Base-by-base conservation (phyloP, 2,797 vertebrate genomes). In the Acrossocheilus fasciatus region DNA sequence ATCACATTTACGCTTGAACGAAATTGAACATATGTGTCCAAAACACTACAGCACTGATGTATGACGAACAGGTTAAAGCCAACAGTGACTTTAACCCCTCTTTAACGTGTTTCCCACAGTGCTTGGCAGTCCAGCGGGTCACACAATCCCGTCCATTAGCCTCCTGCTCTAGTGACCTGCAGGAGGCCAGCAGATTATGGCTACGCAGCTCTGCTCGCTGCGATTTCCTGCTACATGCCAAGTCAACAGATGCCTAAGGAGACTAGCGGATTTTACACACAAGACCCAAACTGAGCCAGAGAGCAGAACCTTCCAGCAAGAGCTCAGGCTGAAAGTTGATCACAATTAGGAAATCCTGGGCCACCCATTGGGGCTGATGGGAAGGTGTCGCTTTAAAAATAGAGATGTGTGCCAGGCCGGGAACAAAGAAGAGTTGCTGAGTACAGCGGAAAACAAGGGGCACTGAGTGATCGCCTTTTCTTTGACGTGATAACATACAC, bases 221-320 rank as follows among this genome's bases (percentile, higher is more conserved):
- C 41, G 26, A 54, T 82, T 74, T 78, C 47, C 45, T 14, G 39
- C 15, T 57, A 83, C 50, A 70, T 69, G 83, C 84, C 89, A 86
- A 82, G n/a, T 70, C 78, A 88, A 89, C 89, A 89, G 78, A 88
- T 89, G 88, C 84, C 68, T 85, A 87, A 91, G 59, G 68, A 89
- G 80, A 85, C 73, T 81, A 86, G 45, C 8, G 39, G 90, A 86
- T 89, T 91, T 90, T 41, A 69, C 20, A 78, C 23, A n/a, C 69
- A 68, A 34, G 26, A 45, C 43, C 36, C 64, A 43, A 80, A 75
- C 34, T 81, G 26, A 73, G 64, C 39, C 26, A 68, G 68, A 73
- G 45, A 84, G 76, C 45, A 77, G 64, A 75, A 72, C 64, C 59
- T 70, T 62, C 4, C 41, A 82, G 74, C 47, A 43, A 78, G 64